A percentile compares a stretch with the other conserved stretches of the same genome.
These are phyloP conservation scores for Hypselothyrea guttata DNA, from an alignment of 2,888 invertebrate species.

Conservation along the genomic window DNA sequence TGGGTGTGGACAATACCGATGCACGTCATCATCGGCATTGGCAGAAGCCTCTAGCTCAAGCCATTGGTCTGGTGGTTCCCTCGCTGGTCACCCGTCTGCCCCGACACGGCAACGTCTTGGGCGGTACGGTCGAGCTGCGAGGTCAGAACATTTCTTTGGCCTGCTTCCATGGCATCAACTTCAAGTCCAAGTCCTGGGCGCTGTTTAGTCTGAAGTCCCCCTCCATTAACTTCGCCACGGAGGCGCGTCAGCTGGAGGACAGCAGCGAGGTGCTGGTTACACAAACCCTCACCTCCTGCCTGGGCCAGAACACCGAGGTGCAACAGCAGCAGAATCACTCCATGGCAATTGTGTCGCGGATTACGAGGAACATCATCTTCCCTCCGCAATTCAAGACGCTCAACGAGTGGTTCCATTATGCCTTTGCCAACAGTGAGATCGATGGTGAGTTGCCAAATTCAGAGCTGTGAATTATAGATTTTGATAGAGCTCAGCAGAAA, in stretches of 20 bases:
- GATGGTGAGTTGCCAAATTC: constrained; percentile 87
- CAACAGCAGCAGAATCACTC: constrained; percentile 88
- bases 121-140: constrained; percentile 94
- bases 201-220: constrained; percentile 96
- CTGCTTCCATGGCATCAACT: constrained; percentile 98
- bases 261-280: constrained; percentile 91
- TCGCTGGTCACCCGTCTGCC: constrained; percentile 88
- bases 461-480: not conserved
- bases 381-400: constrained; percentile 97
- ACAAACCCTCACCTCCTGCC: constrained; percentile 93
- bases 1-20: constrained; percentile 83
- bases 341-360: constrained; percentile 96
- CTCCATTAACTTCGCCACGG: constrained; percentile 95
- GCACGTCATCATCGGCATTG: constrained; percentile 95
- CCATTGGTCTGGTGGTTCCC: constrained; percentile 91
- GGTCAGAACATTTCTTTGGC: constrained; percentile 96
- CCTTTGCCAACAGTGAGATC: constrained; percentile 96
- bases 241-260: constrained; percentile 92
- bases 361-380: constrained; percentile 95
- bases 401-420: constrained; percentile 98
- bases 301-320: constrained; percentile 88
- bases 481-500: too few relatives aligned
- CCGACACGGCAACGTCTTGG: constrained; percentile 89
- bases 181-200: constrained; percentile 98
- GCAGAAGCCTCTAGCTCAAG: constrained; percentile 93